Percentiles rank a stretch among this genome's conserved stretches.
phyloP scores from a whole-genome alignment of 2,888 invertebrate species.

The Himalopsyche tibetana region DNA sequence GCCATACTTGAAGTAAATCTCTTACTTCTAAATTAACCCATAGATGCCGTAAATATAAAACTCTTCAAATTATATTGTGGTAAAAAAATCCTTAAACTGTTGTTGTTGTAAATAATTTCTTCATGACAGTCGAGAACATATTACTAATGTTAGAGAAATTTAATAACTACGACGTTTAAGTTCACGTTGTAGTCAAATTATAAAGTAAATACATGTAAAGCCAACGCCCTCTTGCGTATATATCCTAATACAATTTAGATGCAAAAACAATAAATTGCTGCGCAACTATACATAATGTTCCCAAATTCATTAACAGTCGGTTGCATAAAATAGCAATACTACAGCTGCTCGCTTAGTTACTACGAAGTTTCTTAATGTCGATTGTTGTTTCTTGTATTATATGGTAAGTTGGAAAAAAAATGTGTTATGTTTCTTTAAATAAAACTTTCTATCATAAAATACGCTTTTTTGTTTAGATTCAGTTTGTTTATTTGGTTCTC shows the following conservation, averaged over 20 bases:
- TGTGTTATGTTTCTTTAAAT: too few species aligned
- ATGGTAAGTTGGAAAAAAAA: too few species aligned
- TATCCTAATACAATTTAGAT: slow-evolving; percentile 29
- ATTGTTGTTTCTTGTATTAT: too few species aligned
- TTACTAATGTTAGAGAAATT: slow-evolving; percentile 24
- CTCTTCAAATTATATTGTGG: too few species aligned
- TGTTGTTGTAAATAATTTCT: background rate
- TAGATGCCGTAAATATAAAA: too few species aligned
- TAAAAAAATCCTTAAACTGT: background rate
- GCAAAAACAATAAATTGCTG: slow-evolving; percentile 32
- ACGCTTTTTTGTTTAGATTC: too few species aligned
- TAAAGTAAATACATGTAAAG: slow-evolving; percentile 35
- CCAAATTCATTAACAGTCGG: slow-evolving; percentile 14
- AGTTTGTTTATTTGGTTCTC: too few species aligned
- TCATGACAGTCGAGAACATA: slow-evolving; percentile 8
- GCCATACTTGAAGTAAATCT: too few species aligned
- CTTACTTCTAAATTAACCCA: too few species aligned
- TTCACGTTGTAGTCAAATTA: slow-evolving; percentile 5
- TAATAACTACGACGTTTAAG: slow-evolving; percentile 23
- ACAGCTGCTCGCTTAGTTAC: too few species aligned
- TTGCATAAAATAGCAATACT: slow-evolving; percentile 6
- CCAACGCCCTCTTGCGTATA: slow-evolving; percentile 9
- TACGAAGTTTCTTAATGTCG: too few species aligned
- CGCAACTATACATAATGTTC: background rate
- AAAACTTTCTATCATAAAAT: too few species aligned